phyloP scores from a whole-genome alignment of 2,113 vertebrate species.

The Asarcornis scutulata region DNA sequence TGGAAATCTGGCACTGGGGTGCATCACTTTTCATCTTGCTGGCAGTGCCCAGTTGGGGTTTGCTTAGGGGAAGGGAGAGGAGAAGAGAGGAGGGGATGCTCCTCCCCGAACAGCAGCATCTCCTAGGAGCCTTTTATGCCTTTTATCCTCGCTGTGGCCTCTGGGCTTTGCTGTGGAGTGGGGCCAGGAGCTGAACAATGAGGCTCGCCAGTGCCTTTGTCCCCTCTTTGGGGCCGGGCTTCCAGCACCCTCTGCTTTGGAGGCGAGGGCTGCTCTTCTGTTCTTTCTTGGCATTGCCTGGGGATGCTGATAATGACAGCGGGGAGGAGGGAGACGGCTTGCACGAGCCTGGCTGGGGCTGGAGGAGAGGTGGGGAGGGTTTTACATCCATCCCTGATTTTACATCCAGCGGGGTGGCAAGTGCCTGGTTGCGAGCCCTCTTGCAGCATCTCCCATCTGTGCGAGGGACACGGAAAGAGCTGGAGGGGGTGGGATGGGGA shows the following conservation, averaged over 20 bases:
- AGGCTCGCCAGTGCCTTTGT: not conserved
- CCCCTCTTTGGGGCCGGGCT: not conserved
- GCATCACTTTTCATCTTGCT: rapidly evolving
- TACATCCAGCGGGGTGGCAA: no score
- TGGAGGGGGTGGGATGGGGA: no score
- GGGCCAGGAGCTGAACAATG: not conserved
- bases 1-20: not conserved
- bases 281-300: no score
- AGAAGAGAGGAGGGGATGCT: not conserved
- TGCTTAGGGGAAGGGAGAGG: not conserved
- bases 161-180: not conserved
- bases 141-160: not conserved
- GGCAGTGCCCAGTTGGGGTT: not conserved
- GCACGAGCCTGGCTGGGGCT: not conserved
- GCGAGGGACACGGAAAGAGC: no score
- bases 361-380: not conserved
- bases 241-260: not conserved
- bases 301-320: not conserved
- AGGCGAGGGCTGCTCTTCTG: no score
- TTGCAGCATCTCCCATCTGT: no score
- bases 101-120: not conserved
- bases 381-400: no score
- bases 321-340: not conserved
- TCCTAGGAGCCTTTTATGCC: not conserved
- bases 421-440: no score